Conservation (phyloP, 2,888 invertebrate genomes). For the Perizoma flavofasciatum region DNA sequence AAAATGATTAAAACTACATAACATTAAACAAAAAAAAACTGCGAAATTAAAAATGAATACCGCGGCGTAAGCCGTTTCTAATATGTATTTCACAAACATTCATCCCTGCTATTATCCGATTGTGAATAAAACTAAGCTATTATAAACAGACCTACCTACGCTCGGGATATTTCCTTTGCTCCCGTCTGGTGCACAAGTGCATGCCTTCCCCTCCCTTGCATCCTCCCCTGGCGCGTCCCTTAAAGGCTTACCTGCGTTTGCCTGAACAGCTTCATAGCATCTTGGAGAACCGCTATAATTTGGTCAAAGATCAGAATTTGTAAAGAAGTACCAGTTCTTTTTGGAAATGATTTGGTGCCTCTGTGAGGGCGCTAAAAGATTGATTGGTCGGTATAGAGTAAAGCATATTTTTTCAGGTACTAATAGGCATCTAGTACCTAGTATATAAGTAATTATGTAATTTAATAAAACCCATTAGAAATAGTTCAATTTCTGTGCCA, state of each 20-base stretch:
- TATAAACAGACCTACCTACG: conserved; percentile 2
- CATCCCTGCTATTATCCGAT: no score
- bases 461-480: no score
- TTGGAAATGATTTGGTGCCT: conserved; percentile 8
- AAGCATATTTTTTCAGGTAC: no score
- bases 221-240: conserved; percentile 40
- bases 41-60: no score
- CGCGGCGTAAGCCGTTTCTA: no score
- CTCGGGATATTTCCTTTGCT: conserved; percentile 38
- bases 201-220: conserved; percentile 43
- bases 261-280: conserved; percentile 45
- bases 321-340: conserved; percentile 16
- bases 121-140: not conserved
- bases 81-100: no score
- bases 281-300: conserved; percentile 68
- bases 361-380: conserved; percentile 8
- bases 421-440: no score
- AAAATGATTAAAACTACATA: no score
- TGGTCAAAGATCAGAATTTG: conserved; percentile 48
- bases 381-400: not conserved
- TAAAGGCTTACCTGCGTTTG: conserved; percentile 70
- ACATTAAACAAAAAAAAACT: no score
- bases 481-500: no score
- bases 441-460: no score
- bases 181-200: conserved; percentile 59